A percentile compares a stretch with the other conserved stretches of the same genome.
These are phyloP conservation scores for Neodiprion pinetum DNA, from an alignment of 1,140 invertebrate genomes.

Conservation along the genomic window DNA sequence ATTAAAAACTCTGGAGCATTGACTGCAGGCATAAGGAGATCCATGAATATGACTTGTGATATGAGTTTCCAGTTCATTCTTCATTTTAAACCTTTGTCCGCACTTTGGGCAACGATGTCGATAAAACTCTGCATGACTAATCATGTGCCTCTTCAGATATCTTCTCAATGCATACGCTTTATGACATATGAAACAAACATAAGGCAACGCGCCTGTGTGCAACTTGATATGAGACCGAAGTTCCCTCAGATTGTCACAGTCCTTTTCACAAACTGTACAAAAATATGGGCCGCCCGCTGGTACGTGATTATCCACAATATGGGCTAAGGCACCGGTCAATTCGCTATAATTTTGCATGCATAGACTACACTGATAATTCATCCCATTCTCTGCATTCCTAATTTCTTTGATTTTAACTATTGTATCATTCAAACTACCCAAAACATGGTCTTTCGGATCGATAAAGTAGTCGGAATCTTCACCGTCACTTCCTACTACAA, in stretches of 20 bases:
- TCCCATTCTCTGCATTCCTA: conserved; percentile 34
- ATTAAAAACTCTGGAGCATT: conserved; percentile 53
- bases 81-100: conserved; percentile 48
- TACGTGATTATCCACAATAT: conserved; percentile 55
- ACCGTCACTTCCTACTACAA: conserved; percentile 11
- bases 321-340: conserved; percentile 42
- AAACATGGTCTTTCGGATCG: conserved; percentile 39
- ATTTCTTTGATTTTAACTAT: conserved; percentile 56
- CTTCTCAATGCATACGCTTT: conserved; percentile 64
- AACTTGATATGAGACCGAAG: conserved; percentile 51
- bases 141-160: conserved; percentile 66
- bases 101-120: conserved; percentile 61
- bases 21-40: conserved; percentile 54
- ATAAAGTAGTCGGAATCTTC: conserved; percentile 35
- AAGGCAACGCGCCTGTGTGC: conserved; percentile 68
- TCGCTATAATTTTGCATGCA: conserved; percentile 51
- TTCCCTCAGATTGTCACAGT: conserved; percentile 47
- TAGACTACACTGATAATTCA: conserved; percentile 55
- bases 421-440: conserved; percentile 54
- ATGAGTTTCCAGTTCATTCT: conserved; percentile 50
- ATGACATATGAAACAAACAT: conserved; percentile 66
- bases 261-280: conserved; percentile 58
- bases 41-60: conserved; percentile 40
- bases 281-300: conserved; percentile 53
- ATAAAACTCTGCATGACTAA: conserved; percentile 65